phyloP scores from a whole-genome alignment of 2,888 invertebrate species.

The Harmothoe impar region DNA sequence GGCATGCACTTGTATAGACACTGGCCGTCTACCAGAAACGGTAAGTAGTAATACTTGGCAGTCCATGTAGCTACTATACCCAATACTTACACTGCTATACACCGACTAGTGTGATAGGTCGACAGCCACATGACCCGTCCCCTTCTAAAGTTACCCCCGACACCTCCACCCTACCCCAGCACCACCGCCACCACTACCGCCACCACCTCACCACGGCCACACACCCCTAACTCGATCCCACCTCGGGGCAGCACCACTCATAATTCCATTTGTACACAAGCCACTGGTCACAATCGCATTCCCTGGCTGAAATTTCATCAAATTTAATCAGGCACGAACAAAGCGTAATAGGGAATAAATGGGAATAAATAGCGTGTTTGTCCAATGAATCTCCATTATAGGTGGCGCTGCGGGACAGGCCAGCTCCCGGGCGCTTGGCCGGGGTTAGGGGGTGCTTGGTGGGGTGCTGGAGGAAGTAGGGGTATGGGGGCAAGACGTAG shows the following conservation, averaged over 20 bases:
- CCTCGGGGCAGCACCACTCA: not conserved
- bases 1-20: too few species aligned
- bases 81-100: too few species aligned
- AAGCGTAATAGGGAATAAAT: constrained; percentile 56
- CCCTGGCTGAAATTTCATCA: constrained; percentile 59
- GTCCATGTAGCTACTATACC: too few species aligned
- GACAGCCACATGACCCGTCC: too few species aligned
- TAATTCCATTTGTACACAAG: constrained; percentile 62
- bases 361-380: constrained; percentile 43
- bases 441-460: not conserved
- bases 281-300: constrained; percentile 61
- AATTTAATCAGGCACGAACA: constrained; percentile 60
- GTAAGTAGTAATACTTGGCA: too few species aligned
- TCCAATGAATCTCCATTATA: constrained; percentile 26
- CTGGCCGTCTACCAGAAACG: too few species aligned
- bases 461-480: not conserved
- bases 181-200: not conserved
- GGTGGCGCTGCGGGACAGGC: not conserved
- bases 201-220: not conserved
- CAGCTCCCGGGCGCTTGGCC: not conserved
- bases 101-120: too few species aligned
- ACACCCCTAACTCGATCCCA: constrained; percentile 40
- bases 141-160: too few species aligned
- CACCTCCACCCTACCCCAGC: constrained; percentile 16
- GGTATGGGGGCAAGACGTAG: not conserved